These are phyloP conservation scores for Linyphia triangularis DNA, from an alignment of 2,888 invertebrate species.

Conservation along the genomic window DNA sequence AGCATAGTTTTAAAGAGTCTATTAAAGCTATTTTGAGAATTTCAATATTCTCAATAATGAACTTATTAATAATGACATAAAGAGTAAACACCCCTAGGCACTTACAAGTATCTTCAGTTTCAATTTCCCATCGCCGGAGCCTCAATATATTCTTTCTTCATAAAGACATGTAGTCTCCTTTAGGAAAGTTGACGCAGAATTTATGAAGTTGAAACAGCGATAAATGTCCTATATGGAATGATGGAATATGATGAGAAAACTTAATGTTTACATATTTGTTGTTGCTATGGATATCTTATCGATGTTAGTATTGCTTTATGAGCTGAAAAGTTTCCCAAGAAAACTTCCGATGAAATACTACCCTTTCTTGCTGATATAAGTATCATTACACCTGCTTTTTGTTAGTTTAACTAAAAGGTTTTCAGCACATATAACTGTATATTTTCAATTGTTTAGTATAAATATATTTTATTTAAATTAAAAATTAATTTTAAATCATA, in stretches of 20 bases:
- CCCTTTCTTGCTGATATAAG: neutral
- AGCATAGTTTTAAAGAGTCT: too few species aligned
- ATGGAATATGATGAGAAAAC: conserved; percentile 39
- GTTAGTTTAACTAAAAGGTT: too few species aligned
- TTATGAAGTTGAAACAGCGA: conserved; percentile 41
- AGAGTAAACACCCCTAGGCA: neutral
- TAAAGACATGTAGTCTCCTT: neutral
- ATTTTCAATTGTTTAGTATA: too few species aligned
- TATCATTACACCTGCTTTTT: neutral
- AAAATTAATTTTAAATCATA: too few species aligned
- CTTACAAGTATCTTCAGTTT: neutral
- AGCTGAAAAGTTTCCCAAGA: neutral
- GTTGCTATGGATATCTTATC: conserved; percentile 26
- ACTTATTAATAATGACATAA: neutral
- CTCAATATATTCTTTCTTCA: neutral
- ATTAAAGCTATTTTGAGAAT: too few species aligned
- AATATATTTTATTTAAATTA: too few species aligned
- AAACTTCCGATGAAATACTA: conserved; percentile 6
- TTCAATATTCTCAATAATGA: neutral
- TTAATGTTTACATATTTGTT: conserved; percentile 21
- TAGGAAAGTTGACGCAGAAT: conserved; percentile 29
- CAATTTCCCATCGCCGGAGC: neutral
- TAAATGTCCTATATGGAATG: conserved; percentile 17
- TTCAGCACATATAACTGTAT: too few species aligned
- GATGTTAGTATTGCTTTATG: conserved; percentile 5